phyloP scores from a whole-genome alignment of 2,888 invertebrate species.

The Aradus depressus region DNA sequence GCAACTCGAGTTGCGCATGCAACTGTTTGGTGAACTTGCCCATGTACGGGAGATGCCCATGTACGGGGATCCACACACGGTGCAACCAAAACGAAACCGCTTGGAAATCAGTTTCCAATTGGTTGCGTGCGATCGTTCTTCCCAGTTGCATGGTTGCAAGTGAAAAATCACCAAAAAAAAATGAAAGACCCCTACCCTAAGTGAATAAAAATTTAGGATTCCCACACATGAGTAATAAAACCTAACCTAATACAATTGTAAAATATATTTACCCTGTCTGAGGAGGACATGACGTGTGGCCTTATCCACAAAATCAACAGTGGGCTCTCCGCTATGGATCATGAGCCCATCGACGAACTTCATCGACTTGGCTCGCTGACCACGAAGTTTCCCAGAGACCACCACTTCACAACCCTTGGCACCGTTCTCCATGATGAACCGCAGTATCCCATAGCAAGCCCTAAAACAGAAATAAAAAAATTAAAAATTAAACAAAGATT shows the following conservation, averaged over 20 bases:
- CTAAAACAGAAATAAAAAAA: conserved; percentile 37
- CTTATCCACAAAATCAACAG: conserved; percentile 95
- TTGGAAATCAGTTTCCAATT: too few species aligned
- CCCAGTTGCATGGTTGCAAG: too few species aligned
- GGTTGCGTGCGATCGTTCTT: too few species aligned
- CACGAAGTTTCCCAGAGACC: conserved; percentile 95
- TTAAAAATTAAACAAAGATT: background rate
- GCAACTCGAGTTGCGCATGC: too few species aligned
- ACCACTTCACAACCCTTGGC: conserved; percentile 98
- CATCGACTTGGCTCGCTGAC: conserved; percentile 99
- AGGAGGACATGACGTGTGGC: conserved; percentile 96
- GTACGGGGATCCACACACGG: too few species aligned
- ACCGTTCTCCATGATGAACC: conserved; percentile 97
- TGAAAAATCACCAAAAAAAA: too few species aligned
- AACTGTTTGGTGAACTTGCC: too few species aligned
- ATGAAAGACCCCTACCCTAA: too few species aligned
- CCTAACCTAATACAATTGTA: background rate
- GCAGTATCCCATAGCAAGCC: conserved; percentile 96
- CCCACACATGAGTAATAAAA: background rate
- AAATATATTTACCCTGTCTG: conserved; percentile 60
- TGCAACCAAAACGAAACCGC: too few species aligned
- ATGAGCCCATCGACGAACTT: conserved; percentile 99
- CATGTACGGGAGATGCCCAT: too few species aligned
- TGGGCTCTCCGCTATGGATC: conserved; percentile 99
- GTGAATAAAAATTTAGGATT: too few species aligned